These are phyloP conservation scores for Sciaenops ocellatus DNA, from an alignment of 2,797 vertebrate species.

Conservation along the genomic window DNA sequence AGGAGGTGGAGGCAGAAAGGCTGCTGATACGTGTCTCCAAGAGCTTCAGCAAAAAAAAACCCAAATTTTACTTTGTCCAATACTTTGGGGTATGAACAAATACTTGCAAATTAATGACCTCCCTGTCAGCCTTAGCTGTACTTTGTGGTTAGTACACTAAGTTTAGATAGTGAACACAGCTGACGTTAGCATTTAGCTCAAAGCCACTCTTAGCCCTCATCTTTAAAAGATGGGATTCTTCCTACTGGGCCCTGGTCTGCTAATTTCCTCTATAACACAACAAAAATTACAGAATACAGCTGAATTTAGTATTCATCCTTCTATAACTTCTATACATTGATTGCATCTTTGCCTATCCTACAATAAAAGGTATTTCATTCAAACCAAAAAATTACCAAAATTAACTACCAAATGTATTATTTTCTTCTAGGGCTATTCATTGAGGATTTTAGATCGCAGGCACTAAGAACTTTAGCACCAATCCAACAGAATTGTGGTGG, in stretches of 20 bases:
- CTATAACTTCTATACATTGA: neutral
- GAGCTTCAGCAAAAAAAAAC: neutral
- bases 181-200: neutral
- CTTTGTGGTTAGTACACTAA: neutral
- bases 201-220: too few relatives aligned
- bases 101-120: neutral
- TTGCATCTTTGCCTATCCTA: neutral
- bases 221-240: too few relatives aligned
- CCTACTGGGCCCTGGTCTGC: too few relatives aligned
- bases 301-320: neutral
- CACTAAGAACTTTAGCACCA: neutral
- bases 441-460: neutral
- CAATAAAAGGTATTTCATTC: neutral
- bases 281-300: neutral
- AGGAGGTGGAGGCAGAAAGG: constrained; percentile 2
- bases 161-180: neutral
- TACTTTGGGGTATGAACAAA: neutral
- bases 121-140: neutral
- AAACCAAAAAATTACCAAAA: neutral
- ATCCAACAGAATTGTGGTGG: neutral
- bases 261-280: too few relatives aligned
- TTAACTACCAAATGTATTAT: too few relatives aligned
- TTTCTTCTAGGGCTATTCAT: neutral
- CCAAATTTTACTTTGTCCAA: neutral
- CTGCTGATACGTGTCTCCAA: neutral